Conservation (phyloP, 1,140 invertebrate genomes). For the Chymomyza costata region DNA sequence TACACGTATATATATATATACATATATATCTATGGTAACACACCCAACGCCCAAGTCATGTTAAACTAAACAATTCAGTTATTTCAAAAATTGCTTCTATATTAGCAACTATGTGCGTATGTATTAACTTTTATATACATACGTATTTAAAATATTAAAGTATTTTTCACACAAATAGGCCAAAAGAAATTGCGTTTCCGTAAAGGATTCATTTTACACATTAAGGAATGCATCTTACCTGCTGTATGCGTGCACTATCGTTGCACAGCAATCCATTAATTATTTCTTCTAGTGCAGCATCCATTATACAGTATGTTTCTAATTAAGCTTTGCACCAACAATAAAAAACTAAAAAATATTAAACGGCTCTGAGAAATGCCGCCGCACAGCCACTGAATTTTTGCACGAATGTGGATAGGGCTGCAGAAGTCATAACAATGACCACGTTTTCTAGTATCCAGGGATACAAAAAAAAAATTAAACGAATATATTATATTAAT, state of each 20-base stretch:
- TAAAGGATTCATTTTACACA: slow-evolving; percentile 3
- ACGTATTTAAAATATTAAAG: slow-evolving; percentile 3
- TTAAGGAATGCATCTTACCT: slow-evolving; percentile 75
- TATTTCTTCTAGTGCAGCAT: slow-evolving; percentile 45
- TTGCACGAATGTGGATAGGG: slow-evolving; percentile 26
- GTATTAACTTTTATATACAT: background rate
- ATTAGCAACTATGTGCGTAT: slow-evolving; percentile 1
- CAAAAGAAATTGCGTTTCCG: background rate
- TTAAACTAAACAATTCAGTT: no score
- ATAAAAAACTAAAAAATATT: background rate
- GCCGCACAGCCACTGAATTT: slow-evolving; percentile 16
- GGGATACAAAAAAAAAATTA: slow-evolving; percentile 14
- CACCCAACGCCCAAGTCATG: no score
- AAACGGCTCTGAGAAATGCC: slow-evolving; percentile 10
- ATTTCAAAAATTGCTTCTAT: no score
- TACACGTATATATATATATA: background rate
- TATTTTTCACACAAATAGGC: background rate
- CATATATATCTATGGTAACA: no score
- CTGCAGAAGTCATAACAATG: background rate
- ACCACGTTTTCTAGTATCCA: slow-evolving; percentile 25
- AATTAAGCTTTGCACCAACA: background rate
- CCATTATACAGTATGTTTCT: slow-evolving; percentile 23
- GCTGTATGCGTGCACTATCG: slow-evolving; percentile 75
- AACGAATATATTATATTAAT: no score
- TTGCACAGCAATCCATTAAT: slow-evolving; percentile 56